A percentile compares a stretch with the other conserved stretches of the same genome.
phyloP scores from a whole-genome alignment of 1,140 invertebrate genomes.

The Drosophila prosaltans region DNA sequence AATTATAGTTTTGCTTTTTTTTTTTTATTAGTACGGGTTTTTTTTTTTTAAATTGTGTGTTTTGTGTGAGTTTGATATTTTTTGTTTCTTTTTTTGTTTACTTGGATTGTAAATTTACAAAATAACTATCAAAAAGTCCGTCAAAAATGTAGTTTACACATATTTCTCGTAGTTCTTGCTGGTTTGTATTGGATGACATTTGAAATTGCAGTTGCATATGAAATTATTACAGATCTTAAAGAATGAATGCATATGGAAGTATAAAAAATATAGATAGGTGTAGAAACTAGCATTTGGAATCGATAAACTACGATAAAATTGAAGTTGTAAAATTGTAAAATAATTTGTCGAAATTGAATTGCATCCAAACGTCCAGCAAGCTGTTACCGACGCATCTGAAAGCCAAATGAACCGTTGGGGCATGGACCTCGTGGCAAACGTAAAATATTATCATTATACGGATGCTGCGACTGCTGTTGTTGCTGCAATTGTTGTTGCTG shows the following conservation, averaged over 20 bases:
- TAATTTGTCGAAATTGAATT: constrained; percentile 31
- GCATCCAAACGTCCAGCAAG: constrained; percentile 10
- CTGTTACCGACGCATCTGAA: constrained; percentile 85
- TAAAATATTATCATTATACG: constrained; percentile 84
- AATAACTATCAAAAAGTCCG: constrained; percentile 71
- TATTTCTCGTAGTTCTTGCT: constrained; percentile 16
- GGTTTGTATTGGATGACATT: constrained; percentile 36
- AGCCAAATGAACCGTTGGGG: constrained; percentile 85
- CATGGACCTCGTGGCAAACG: constrained; percentile 85
- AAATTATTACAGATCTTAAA: constrained; percentile 4
- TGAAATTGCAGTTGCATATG: constrained; percentile 2
- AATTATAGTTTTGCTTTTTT: constrained; percentile 17
- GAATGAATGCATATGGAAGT: constrained; percentile 6
- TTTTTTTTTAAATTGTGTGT: constrained; percentile 50
- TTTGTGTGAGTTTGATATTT: constrained; percentile 43
- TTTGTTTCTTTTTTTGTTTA: constrained; percentile 32
- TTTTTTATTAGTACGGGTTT: constrained; percentile 52
- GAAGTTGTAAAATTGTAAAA: constrained; percentile 22
- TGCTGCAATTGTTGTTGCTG: constrained; percentile 55
- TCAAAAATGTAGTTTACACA: constrained; percentile 57
- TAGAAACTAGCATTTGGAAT: constrained; percentile 44
- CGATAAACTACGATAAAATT: constrained; percentile 27
- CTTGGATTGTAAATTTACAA: constrained; percentile 69
- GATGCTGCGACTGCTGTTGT: constrained; percentile 42
- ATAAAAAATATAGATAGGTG: constrained; percentile 10